Percentiles rank a stretch among this genome's conserved stretches.
Evolutionary conservation across 2,888 invertebrate genomes (phyloP).

Genomic region (Microchrysa polita): DNA sequence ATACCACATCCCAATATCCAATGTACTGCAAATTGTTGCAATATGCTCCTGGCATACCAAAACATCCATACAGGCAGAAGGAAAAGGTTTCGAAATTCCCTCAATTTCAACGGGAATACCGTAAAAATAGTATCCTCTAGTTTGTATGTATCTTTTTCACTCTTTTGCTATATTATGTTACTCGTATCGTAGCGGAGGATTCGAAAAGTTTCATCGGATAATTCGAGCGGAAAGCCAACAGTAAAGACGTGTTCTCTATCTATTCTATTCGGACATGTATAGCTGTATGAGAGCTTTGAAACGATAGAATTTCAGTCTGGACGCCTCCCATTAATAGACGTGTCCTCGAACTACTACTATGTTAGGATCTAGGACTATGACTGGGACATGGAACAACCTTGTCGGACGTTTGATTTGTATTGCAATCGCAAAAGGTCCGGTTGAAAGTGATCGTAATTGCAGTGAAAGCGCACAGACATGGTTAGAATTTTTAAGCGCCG

Average conservation of each 20-base stretch:
- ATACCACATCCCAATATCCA: background rate
- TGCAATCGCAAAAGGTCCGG: background rate
- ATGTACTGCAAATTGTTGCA: conserved; percentile 30
- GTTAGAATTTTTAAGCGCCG: background rate
- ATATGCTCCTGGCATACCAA: conserved; percentile 37
- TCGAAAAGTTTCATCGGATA: background rate
- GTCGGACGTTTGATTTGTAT: background rate
- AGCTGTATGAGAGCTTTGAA: too few relatives aligned
- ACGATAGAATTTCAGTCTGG: background rate
- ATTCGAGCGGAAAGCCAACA: too few relatives aligned
- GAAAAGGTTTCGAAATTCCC: background rate
- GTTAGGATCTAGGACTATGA: too few relatives aligned
- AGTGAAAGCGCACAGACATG: background rate
- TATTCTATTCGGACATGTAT: background rate
- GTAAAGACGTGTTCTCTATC: too few relatives aligned
- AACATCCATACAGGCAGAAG: background rate
- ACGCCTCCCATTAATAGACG: conserved; percentile 20
- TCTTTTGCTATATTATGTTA: background rate
- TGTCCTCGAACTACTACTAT: conserved; percentile 8
- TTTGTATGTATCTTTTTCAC: too few relatives aligned
- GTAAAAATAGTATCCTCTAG: too few relatives aligned
- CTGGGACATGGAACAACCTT: background rate
- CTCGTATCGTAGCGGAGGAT: too few relatives aligned
- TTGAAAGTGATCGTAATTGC: conserved; percentile 7
- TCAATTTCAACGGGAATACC: too few relatives aligned